Percentiles rank a stretch among this genome's conserved stretches.
Evolutionary conservation across 2,888 invertebrate species (phyloP).

Genomic region (Anaspis maculata): DNA sequence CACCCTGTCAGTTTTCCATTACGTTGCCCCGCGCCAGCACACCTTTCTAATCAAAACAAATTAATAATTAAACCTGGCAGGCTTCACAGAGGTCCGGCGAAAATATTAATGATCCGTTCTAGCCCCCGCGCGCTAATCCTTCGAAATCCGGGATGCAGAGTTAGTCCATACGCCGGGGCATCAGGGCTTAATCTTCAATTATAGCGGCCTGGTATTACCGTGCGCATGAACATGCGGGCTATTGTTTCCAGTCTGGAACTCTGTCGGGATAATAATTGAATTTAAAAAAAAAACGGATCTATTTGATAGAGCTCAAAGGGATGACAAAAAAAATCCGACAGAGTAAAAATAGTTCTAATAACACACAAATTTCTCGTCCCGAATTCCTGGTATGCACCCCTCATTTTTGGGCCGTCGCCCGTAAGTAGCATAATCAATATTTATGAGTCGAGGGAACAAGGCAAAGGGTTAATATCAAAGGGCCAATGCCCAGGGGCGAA

Average conservation of each 20-base stretch:
- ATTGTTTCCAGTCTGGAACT: constrained; percentile 8
- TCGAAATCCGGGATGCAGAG: constrained; percentile 23
- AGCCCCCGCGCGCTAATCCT: constrained; percentile 20
- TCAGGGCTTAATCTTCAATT: constrained; percentile 30
- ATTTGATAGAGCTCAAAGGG: too few relatives aligned
- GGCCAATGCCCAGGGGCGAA: constrained; percentile 24
- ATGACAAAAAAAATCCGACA: too few relatives aligned
- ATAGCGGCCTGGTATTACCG: constrained; percentile 20
- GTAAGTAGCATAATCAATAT: constrained; percentile 16
- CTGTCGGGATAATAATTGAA: too few relatives aligned
- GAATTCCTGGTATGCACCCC: neutral
- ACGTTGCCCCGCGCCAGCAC: constrained; percentile 3
- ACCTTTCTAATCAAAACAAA: constrained; percentile 15
- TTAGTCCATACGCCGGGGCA: constrained; percentile 25
- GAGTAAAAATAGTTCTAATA: constrained; percentile 1
- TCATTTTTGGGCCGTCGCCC: constrained; percentile 4
- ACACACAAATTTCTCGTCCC: neutral
- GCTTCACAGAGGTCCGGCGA: constrained; percentile 6
- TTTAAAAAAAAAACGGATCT: too few relatives aligned
- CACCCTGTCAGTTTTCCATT: constrained; percentile 8
- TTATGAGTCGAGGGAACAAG: constrained; percentile 17
- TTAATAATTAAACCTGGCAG: constrained; percentile 13
- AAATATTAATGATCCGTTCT: constrained; percentile 26
- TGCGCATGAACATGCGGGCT: constrained; percentile 9
- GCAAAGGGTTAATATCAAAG: constrained; percentile 25